phyloP scores from a whole-genome alignment of 2,888 invertebrate genomes.

The Lamellibrachia columna region DNA sequence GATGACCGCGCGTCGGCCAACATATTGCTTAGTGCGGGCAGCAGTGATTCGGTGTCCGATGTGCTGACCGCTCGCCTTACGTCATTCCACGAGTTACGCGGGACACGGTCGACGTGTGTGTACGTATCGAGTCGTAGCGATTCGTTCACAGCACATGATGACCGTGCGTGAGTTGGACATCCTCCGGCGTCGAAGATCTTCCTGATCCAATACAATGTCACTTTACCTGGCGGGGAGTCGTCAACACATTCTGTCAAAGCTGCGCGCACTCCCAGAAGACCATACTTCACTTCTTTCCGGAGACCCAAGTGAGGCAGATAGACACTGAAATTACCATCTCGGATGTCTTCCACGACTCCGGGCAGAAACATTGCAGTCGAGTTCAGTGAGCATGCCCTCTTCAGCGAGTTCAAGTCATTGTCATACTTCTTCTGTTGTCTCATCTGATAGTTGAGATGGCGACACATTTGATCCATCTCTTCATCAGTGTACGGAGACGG shows the following conservation, averaged over 20 bases:
- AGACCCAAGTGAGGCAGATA: conserved; percentile 41
- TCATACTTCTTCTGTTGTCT: conserved; percentile 23
- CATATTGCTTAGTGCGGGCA: not conserved
- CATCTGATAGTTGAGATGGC: conserved; percentile 19
- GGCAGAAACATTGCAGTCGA: conserved; percentile 47
- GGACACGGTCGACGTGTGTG: not conserved
- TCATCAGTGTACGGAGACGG: conserved; percentile 45
- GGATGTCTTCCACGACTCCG: conserved; percentile 49
- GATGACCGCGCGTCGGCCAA: not conserved
- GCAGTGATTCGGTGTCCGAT: not conserved
- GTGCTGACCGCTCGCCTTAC: not conserved
- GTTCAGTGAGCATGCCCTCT: conserved; percentile 40
- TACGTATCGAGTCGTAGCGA: not conserved
- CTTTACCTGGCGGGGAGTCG: not conserved
- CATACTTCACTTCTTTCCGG: conserved; percentile 39
- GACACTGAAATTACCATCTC: conserved; percentile 41
- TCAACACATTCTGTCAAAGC: not conserved
- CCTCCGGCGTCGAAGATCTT: conserved; percentile 49
- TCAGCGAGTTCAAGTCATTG: conserved; percentile 20
- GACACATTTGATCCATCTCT: conserved; percentile 47
- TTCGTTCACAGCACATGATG: not conserved
- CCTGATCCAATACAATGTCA: conserved; percentile 52
- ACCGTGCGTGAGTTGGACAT: conserved; percentile 3
- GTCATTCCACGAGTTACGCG: not conserved
- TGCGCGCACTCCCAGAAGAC: conserved; percentile 40